Evolutionary conservation across 2,888 invertebrate species (phyloP).

Genomic region (Drosophila heteroneura): DNA sequence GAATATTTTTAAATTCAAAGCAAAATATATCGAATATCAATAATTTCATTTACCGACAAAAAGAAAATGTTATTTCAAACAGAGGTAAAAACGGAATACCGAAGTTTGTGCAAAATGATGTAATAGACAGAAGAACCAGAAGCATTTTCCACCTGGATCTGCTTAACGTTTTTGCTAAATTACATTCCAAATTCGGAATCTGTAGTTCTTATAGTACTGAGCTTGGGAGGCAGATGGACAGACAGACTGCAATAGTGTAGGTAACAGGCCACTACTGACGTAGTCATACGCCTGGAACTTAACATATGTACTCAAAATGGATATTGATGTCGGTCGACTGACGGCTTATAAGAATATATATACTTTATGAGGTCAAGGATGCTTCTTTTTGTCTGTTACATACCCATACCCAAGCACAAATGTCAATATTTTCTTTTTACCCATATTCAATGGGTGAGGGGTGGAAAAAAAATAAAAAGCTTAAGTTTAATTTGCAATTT

Average conservation of each 20-base stretch:
- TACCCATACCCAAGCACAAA: not conserved
- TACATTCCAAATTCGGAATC: not conserved
- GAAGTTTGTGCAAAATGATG: not conserved
- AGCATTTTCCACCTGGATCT: not conserved
- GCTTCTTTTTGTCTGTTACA: not conserved
- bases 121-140: not conserved
- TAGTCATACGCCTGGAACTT: not conserved
- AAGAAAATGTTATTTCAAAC: not conserved
- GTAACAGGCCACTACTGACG: not conserved
- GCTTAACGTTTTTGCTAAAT: not conserved
- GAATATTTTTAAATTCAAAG: not conserved
- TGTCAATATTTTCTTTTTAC: not conserved
- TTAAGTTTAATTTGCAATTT: not conserved
- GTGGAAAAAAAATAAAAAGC: not conserved
- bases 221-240: not conserved
- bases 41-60: not conserved
- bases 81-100: not conserved
- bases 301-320: not conserved
- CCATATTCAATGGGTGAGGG: not conserved
- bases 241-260: not conserved
- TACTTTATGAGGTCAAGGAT: not conserved
- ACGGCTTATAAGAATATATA: not conserved
- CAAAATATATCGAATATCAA: not conserved
- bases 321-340: not conserved
- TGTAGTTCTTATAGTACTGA: not conserved